Conservation (phyloP, 2,888 invertebrate species). For the Neoaliturus tenellus region DNA sequence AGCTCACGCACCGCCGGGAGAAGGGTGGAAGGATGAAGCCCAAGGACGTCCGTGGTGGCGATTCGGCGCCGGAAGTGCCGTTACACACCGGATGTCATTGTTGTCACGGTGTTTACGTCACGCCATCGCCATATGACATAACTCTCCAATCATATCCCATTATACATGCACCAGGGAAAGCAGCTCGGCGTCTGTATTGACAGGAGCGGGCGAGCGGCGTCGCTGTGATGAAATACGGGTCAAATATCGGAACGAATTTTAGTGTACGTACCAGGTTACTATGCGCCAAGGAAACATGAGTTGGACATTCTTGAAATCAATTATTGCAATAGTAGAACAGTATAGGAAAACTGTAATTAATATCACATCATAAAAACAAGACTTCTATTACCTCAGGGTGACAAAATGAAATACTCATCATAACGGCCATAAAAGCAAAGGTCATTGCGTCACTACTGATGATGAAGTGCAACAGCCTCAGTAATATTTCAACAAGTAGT, state of each 20-base stretch:
- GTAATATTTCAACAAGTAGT: too few relatives aligned
- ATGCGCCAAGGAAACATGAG: too few relatives aligned
- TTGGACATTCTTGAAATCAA: too few relatives aligned
- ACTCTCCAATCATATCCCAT: conserved; percentile 11
- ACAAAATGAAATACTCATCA: too few relatives aligned
- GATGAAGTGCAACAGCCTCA: neutral
- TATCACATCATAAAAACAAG: too few relatives aligned
- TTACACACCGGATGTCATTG: conserved; percentile 37
- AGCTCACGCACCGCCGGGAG: neutral
- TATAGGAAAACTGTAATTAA: too few relatives aligned
- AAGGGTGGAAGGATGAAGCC: conserved; percentile 13
- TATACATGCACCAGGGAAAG: conserved; percentile 38
- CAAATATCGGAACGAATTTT: neutral
- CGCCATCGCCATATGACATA: conserved; percentile 15
- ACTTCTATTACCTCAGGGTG: too few relatives aligned
- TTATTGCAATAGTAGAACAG: too few relatives aligned
- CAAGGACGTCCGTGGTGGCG: neutral
- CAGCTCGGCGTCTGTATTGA: neutral
- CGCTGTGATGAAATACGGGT: neutral
- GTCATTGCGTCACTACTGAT: neutral
- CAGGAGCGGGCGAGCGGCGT: neutral
- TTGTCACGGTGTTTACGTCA: conserved; percentile 32
- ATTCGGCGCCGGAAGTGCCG: neutral
- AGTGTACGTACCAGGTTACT: too few relatives aligned
- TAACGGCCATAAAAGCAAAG: too few relatives aligned